These are phyloP conservation scores for Apodemus speciosus DNA, from an alignment of 2,113 vertebrate genomes.

Conservation along the genomic window DNA sequence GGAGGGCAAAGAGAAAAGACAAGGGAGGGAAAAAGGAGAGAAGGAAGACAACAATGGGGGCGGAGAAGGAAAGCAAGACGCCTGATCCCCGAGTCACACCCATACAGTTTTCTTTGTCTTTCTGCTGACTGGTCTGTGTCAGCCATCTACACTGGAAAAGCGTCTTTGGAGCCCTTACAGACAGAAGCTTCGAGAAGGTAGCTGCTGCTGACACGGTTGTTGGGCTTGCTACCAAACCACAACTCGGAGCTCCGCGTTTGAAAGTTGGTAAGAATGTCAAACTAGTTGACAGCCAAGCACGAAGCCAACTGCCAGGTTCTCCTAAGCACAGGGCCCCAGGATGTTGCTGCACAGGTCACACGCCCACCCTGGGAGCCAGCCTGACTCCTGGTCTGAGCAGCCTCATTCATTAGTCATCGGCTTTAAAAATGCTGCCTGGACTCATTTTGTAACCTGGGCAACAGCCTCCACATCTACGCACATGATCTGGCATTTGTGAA, in stretches of 20 bases:
- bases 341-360: accelerated
- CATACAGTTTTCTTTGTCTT: neutral
- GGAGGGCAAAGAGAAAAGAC: neutral
- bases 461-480: neutral
- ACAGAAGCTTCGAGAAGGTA: neutral
- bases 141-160: neutral
- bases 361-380: neutral
- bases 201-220: neutral
- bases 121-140: neutral
- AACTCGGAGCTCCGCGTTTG: neutral
- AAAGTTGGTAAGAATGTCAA: neutral
- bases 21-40: constrained; percentile 22
- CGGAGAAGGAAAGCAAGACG: constrained; percentile 64
- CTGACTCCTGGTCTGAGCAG: neutral
- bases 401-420: neutral
- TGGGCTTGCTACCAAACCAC: neutral
- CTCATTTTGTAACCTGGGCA: neutral
- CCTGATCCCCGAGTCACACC: neutral
- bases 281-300: neutral
- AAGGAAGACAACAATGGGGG: constrained; percentile 64
- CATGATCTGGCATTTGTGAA: neutral
- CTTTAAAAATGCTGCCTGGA: neutral
- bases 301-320: accelerated
- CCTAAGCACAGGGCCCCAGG: neutral
- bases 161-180: neutral